phyloP scores from a whole-genome alignment of 2,888 invertebrate genomes.

The Patella pellucida region DNA sequence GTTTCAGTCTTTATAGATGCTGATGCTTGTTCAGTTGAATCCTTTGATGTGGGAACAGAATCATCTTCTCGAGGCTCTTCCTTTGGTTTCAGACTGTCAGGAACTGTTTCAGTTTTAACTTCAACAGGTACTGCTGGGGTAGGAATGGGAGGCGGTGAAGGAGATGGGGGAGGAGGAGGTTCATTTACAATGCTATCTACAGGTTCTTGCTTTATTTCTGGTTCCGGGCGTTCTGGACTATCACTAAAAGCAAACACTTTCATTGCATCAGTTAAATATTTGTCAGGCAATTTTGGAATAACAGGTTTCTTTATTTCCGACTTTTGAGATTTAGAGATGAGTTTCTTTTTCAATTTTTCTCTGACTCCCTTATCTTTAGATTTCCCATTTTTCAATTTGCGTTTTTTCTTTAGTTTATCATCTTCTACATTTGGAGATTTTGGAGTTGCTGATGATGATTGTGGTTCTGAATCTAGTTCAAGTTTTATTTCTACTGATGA shows the following conservation, averaged over 20 bases:
- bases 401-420: slow-evolving; percentile 2
- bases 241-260: slow-evolving; percentile 21
- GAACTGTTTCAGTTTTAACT: no score
- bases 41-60: background rate
- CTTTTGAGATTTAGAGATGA: slow-evolving; percentile 12
- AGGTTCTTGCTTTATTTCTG: background rate
- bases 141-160: background rate
- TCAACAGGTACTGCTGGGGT: background rate
- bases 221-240: slow-evolving; percentile 13
- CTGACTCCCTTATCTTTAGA: slow-evolving; percentile 13
- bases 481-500: background rate
- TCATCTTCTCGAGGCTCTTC: no score
- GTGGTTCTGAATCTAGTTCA: background rate
- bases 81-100: no score
- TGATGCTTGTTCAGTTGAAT: background rate
- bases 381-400: background rate
- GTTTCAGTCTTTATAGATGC: slow-evolving; percentile 20
- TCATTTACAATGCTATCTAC: background rate
- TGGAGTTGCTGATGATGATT: background rate
- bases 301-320: slow-evolving; percentile 12
- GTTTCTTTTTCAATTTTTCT: slow-evolving; percentile 28
- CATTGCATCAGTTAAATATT: slow-evolving; percentile 17
- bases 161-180: background rate
- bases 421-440: background rate
- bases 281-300: slow-evolving; percentile 15